Percentiles rank a stretch among this genome's conserved stretches.
Evolutionary conservation across 2,888 invertebrate genomes (phyloP).

Genomic region (Panzeria rudis): DNA sequence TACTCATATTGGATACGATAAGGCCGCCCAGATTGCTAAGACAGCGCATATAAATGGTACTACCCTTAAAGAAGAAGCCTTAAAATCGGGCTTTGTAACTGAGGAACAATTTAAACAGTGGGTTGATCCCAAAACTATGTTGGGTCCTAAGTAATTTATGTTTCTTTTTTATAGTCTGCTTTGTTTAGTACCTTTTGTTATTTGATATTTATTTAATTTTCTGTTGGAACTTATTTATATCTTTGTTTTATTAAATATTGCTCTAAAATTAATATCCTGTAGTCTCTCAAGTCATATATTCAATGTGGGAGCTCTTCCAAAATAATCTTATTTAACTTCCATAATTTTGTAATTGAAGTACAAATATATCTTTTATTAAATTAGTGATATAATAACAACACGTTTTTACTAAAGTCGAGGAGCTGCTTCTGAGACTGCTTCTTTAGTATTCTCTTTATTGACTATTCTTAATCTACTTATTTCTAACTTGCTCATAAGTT

Average conservation of each 20-base stretch:
- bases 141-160: conserved; percentile 86
- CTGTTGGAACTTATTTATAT: not conserved
- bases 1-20: conserved; percentile 98
- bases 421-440: too few species aligned
- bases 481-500: too few species aligned
- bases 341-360: too few species aligned
- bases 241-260: not conserved
- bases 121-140: conserved; percentile 95
- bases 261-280: not conserved
- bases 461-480: too few species aligned
- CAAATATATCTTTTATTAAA: too few species aligned
- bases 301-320: too few species aligned
- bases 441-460: too few species aligned
- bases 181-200: not conserved
- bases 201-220: not conserved
- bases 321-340: too few species aligned
- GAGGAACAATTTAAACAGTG: conserved; percentile 93
- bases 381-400: too few species aligned
- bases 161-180: not conserved
- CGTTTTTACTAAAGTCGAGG: too few species aligned
- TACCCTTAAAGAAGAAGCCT: conserved; percentile 93
- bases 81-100: conserved; percentile 91
- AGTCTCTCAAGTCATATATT: not conserved
- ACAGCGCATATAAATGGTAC: conserved; percentile 95
- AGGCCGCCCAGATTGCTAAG: conserved; percentile 97